Evolutionary conservation across 2,888 invertebrate species (phyloP).

Genomic region (Andrena bucephala): DNA sequence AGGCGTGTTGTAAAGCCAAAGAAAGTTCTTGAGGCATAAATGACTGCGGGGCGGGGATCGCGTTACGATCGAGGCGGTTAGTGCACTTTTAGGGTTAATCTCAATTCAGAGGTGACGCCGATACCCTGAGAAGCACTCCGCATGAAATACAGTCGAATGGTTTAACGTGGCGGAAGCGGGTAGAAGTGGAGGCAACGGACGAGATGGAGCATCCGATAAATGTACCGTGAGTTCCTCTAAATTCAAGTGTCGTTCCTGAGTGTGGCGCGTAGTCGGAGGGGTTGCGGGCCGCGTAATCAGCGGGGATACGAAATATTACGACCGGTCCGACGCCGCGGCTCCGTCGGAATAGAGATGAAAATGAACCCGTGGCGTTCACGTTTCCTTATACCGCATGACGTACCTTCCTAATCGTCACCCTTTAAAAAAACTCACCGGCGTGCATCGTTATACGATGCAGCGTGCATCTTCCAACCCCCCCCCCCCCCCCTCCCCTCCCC

Average conservation of each 20-base stretch:
- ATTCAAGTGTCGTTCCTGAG: conserved; percentile 38
- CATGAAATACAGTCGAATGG: conserved; percentile 11
- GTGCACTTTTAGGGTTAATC: background rate
- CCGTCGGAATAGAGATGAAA: background rate
- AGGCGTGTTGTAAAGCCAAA: background rate
- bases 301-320: conserved; percentile 32
- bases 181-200: background rate
- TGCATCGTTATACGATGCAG: conserved; percentile 46
- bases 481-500: background rate
- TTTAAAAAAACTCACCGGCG: conserved; percentile 63
- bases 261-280: conserved; percentile 22
- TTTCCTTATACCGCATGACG: conserved; percentile 29
- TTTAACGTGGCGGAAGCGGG: conserved; percentile 13
- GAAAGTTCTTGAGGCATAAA: background rate
- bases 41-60: background rate
- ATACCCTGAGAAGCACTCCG: background rate
- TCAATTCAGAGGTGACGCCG: conserved; percentile 7
- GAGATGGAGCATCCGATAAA: conserved; percentile 35
- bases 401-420: conserved; percentile 49
- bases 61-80: background rate
- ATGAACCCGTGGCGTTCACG: conserved; percentile 5
- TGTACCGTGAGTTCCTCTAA: conserved; percentile 28
- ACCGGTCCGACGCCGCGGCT: background rate
- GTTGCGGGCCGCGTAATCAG: too few relatives aligned
- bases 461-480: background rate